Conservation (phyloP, 2,797 vertebrate genomes). For the Anabas testudineus region DNA sequence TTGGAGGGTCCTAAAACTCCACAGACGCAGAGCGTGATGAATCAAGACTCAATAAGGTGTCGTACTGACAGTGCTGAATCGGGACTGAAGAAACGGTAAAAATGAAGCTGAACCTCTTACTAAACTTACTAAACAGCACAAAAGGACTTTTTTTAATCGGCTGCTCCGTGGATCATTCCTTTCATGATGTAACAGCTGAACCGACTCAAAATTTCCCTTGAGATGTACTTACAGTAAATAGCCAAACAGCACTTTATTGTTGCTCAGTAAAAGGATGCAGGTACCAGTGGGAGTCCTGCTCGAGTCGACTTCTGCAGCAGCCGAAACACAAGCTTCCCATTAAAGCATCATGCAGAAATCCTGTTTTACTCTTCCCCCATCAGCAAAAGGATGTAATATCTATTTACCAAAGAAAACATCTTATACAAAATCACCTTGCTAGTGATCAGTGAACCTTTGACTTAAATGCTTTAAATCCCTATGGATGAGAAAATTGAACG, state of each 20-base stretch:
- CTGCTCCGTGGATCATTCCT: conserved; percentile 14
- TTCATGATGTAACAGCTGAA: conserved; percentile 13
- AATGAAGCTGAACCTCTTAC: neutral
- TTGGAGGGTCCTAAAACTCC: conserved; percentile 21
- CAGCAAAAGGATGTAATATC: neutral
- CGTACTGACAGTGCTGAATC: neutral
- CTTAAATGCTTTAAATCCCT: neutral
- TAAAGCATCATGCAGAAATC: neutral
- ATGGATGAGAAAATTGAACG: neutral
- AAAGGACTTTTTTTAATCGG: conserved; percentile 12
- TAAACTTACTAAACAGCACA: neutral
- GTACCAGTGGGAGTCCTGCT: conserved; percentile 16
- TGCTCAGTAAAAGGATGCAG: conserved; percentile 30
- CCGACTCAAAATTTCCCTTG: conserved; percentile 11
- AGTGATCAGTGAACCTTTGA: neutral
- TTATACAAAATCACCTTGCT: too few relatives aligned
- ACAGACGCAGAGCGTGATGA: neutral
- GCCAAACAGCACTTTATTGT: conserved; percentile 1
- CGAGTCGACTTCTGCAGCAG: neutral
- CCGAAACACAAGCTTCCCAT: conserved; percentile 26
- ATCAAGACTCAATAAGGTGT: conserved; percentile 10
- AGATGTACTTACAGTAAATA: conserved; percentile 22
- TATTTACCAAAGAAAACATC: neutral
- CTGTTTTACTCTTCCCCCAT: neutral
- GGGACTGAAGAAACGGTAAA: neutral